These are phyloP conservation scores for Diorhabda elongata DNA, from an alignment of 1,140 invertebrate genomes.

Conservation along the genomic window DNA sequence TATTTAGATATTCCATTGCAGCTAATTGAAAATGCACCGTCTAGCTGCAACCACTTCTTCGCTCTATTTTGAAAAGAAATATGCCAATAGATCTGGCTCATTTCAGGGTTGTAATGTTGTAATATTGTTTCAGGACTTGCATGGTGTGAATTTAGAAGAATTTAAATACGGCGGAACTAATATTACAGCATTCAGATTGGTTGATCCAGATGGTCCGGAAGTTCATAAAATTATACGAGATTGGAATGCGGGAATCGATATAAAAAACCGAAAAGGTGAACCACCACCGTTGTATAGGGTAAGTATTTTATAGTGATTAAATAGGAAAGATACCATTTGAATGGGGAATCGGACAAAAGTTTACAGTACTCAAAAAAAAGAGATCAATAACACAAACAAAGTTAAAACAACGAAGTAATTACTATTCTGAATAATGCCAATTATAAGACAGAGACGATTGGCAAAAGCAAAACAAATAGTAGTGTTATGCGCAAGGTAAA, in stretches of 20 bases:
- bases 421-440: no score
- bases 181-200: conserved; percentile 82
- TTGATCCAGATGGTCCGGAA: conserved; percentile 71
- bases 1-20: no score
- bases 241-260: conserved; percentile 55
- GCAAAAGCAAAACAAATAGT: no score
- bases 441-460: background rate
- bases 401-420: no score
- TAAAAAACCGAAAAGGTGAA: conserved; percentile 34
- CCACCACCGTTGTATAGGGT: conserved; percentile 14
- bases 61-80: no score
- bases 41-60: no score
- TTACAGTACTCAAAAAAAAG: no score
- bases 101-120: no score
- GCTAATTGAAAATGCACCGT: no score
- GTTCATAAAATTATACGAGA: conserved; percentile 73
- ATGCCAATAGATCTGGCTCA: no score
- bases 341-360: background rate
- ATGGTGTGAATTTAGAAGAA: conserved; percentile 86
- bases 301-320: background rate
- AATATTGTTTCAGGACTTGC: conserved; percentile 67
- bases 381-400: no score
- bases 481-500: no score
- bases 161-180: conserved; percentile 92
- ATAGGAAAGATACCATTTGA: background rate